A percentile compares a stretch with the other conserved stretches of the same genome.
Evolutionary conservation across 2,888 invertebrate species (phyloP).

Genomic region (Netelia inedita): DNA sequence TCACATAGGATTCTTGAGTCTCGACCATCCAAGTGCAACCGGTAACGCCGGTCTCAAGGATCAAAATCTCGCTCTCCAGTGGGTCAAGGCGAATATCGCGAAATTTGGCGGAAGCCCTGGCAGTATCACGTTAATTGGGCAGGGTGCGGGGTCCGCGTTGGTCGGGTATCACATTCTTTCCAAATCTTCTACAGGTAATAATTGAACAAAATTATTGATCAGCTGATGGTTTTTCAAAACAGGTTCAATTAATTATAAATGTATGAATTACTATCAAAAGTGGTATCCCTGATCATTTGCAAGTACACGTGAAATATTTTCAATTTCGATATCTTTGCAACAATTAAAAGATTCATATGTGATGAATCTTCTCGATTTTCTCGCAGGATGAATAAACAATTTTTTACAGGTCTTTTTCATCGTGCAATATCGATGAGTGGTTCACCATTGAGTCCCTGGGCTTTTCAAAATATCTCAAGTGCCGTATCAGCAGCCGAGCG

Average conservation of each 20-base stretch:
- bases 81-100: conserved; percentile 47
- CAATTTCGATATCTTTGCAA: no score
- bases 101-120: conserved; percentile 48
- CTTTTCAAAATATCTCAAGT: conserved; percentile 75
- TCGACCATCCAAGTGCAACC: conserved; percentile 49
- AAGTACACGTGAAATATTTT: no score
- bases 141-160: conserved; percentile 35
- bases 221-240: no score
- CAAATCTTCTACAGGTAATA: conserved; percentile 34
- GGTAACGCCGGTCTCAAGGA: conserved; percentile 61
- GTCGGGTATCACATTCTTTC: conserved; percentile 48
- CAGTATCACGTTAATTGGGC: conserved; percentile 53
- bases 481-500: conserved; percentile 77
- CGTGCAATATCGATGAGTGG: conserved; percentile 87
- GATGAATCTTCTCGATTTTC: no score
- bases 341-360: no score
- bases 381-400: background rate
- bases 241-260: no score
- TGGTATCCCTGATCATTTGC: no score
- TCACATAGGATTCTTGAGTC: conserved; percentile 36
- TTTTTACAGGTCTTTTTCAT: conserved; percentile 85
- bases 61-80: conserved; percentile 42
- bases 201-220: no score
- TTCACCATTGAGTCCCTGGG: conserved; percentile 86
- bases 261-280: no score